Conservation (phyloP, 2,888 invertebrate species). For the Lamproptera curius region DNA sequence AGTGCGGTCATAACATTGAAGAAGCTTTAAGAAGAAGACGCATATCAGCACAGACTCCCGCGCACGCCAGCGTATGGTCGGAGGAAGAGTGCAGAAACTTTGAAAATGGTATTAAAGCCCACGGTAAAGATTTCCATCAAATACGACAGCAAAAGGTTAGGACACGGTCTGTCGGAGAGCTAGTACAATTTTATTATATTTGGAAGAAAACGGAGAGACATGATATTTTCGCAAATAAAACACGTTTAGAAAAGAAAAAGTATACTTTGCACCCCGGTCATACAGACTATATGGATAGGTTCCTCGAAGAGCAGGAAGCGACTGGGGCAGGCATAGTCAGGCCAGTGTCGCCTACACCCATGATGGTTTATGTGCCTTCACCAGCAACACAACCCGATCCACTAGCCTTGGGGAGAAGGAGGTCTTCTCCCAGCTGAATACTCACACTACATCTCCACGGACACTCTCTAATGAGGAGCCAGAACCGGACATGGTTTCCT, state of each 20-base stretch:
- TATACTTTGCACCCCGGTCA: slow-evolving; percentile 94
- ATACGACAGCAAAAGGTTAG: slow-evolving; percentile 96
- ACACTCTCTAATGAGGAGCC: slow-evolving; percentile 64
- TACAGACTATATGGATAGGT: slow-evolving; percentile 96
- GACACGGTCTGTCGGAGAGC: slow-evolving; percentile 95
- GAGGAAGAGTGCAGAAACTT: slow-evolving; percentile 98
- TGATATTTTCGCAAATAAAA: slow-evolving; percentile 93
- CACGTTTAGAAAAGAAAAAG: slow-evolving; percentile 93
- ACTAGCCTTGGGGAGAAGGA: slow-evolving; percentile 69
- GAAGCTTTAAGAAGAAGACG: slow-evolving; percentile 91
- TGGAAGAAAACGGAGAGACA: slow-evolving; percentile 99
- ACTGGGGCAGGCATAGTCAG: slow-evolving; percentile 79
- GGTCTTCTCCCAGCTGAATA: slow-evolving; percentile 67
- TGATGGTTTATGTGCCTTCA: slow-evolving; percentile 69
- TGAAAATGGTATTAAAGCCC: slow-evolving; percentile 94
- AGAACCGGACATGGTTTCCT: slow-evolving; percentile 64
- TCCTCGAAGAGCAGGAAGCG: slow-evolving; percentile 91
- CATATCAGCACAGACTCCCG: slow-evolving; percentile 83
- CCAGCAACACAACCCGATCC: slow-evolving; percentile 65
- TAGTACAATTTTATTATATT: slow-evolving; percentile 96
- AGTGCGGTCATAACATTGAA: slow-evolving; percentile 96
- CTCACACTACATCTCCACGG: slow-evolving; percentile 56
- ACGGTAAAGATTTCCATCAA: slow-evolving; percentile 97
- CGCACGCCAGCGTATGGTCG: slow-evolving; percentile 93
- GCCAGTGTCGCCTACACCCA: slow-evolving; percentile 81